Conservation (phyloP, 2,888 invertebrate species). For the Marronus borbonicus region DNA sequence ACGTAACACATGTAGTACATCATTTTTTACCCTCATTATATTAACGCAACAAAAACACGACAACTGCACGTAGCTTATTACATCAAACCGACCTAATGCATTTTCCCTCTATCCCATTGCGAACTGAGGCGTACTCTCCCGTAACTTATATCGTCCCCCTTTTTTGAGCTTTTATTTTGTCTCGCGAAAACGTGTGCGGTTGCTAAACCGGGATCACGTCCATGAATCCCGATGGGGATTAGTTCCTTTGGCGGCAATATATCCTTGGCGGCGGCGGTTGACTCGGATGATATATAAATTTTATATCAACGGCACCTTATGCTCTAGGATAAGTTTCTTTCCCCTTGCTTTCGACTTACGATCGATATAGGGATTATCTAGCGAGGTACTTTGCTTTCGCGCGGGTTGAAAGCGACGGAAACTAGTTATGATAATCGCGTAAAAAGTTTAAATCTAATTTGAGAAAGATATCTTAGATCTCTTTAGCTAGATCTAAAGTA, state of each 20-base stretch:
- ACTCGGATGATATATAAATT: conserved; percentile 21
- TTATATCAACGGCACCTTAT: conserved; percentile 22
- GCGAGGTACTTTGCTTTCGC: neutral
- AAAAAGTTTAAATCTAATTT: no score
- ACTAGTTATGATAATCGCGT: no score
- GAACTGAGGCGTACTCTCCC: neutral
- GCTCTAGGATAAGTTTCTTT: conserved; percentile 31
- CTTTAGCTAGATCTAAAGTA: no score
- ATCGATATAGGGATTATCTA: neutral
- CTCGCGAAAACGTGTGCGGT: neutral
- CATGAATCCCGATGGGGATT: conserved; percentile 25
- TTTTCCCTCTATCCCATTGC: conserved; percentile 10
- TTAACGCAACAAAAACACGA: conserved; percentile 10
- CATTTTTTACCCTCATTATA: neutral
- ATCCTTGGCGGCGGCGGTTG: neutral
- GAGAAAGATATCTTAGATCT: no score
- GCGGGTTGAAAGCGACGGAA: no score
- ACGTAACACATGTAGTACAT: neutral
- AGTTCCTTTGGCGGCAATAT: conserved; percentile 5
- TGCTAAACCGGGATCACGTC: conserved; percentile 17
- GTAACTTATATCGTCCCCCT: neutral
- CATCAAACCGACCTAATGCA: conserved; percentile 13
- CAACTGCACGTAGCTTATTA: conserved; percentile 18
- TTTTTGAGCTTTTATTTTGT: conserved; percentile 23
- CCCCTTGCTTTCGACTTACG: neutral